phyloP scores from a whole-genome alignment of 2,797 vertebrate species.

The Pangasius djambal region DNA sequence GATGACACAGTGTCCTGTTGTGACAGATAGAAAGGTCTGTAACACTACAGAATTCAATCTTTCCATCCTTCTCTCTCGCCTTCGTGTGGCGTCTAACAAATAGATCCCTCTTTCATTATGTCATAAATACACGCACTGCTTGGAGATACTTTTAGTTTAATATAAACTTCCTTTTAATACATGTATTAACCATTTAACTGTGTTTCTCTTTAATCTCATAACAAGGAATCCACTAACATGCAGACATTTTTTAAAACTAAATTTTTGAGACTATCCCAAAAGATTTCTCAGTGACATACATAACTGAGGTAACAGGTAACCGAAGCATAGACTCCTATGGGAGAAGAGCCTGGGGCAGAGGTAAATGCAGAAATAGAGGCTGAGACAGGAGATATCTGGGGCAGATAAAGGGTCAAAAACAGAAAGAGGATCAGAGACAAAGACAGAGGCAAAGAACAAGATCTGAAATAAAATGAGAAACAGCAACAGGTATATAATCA shows the following conservation, averaged over 20 bases:
- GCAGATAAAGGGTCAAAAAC: background rate
- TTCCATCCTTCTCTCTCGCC: conserved; percentile 58
- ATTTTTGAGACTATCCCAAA: background rate
- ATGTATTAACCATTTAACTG: background rate
- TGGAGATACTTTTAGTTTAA: background rate
- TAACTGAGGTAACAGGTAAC: background rate
- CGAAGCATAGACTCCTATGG: background rate
- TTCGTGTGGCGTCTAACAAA: conserved; percentile 19
- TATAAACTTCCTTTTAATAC: background rate
- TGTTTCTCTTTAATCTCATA: background rate
- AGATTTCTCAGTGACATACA: background rate
- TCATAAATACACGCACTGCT: background rate
- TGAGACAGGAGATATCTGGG: background rate
- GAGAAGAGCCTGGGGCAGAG: background rate
- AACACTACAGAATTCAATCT: conserved; percentile 70
- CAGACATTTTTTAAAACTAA: background rate
- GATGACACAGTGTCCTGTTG: conserved; percentile 67
- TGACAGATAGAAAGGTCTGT: conserved; percentile 77
- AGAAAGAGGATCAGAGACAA: background rate
- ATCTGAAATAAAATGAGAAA: background rate
- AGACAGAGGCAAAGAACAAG: background rate
- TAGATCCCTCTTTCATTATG: conserved; percentile 14
- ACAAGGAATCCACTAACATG: background rate
- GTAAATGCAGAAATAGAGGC: conserved; percentile 2
- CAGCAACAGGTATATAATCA: background rate